Base-by-base conservation (phyloP, 2,113 vertebrate genomes). In the Aythya baeri region DNA sequence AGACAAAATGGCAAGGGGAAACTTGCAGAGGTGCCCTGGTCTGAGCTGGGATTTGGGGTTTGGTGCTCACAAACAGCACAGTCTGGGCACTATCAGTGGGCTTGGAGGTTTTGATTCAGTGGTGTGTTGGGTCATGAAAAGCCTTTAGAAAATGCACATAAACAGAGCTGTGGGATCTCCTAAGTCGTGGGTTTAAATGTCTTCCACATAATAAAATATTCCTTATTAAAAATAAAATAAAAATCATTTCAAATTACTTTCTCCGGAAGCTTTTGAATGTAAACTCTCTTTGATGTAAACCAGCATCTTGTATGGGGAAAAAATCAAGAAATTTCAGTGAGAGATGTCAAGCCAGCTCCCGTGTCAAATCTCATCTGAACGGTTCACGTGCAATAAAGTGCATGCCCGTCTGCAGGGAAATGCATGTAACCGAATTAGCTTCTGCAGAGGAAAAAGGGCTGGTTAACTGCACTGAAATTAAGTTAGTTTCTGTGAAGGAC, bases 81-180 rank as follows among this genome's bases (percentile, higher is more conserved):
- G 9, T 8, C 7, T 22, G 68, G 62, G 7, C 0, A 1, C n/a
- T n/a, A 3, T 7, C 63, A 8, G 8, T 13, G 68, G 9, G 1
- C 8, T 77, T 7, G 17, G 34, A 89, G 32, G 43, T 49, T 65
- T 70, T 54, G 49, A 4, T 55, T 27, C 41, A n/a, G 25, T 2
- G 1, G 3, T 0, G 0, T 44, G 26, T 50, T 57, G 10, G 75
- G 58, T 12, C 34, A 43, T 14, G n/a, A 55, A 66, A 84, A 21
- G 4, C 17, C 27, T 80, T 76, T 46, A 4, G 52, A 74, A 86
- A 83, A 9, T 6, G 17, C 6, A 31, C 5, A 17, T 6, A 31
- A 79, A 36, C 12, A 66, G 73, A 91, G 14, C 20, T 84, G 41
- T 54, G 32, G 54, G 58, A 27, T 81, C 27, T 84, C 46, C 57